Base-by-base conservation (phyloP, 1,140 invertebrate species). In the Aricia agestis region DNA sequence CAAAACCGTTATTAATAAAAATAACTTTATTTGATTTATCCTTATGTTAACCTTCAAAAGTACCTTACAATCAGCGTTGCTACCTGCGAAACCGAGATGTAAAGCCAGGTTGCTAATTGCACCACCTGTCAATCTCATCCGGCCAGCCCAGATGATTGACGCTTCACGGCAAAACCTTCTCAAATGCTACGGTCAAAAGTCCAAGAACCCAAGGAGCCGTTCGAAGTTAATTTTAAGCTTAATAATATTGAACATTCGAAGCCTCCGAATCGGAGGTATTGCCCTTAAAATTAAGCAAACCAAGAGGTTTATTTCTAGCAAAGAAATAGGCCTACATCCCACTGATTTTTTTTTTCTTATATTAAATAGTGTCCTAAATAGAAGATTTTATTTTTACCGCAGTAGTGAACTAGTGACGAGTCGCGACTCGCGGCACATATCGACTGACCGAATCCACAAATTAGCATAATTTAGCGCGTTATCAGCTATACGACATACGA, bases 401-500 rank as follows among this genome's bases (percentile, higher is more conserved):
- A 10, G 11, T 52, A 13, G 45, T 11, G 41, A 9, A 42, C 25
- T 25, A 25, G 25, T 36, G 9, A 36, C 36, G 36, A 7, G 36
- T 36, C 36, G 9, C 9, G 36, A 3, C 25, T 25, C 25, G 36
- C 45, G 4, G 9, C 1, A 13, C 9, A 52, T 13, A 52, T 52
- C 45, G 45, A 52, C 10, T 52, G 45, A 52, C 19, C 19, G 18
- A 63, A 11, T 63, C 59, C 10, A 63, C 59, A 63, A 63, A 63
- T 63, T 63, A 63, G 59, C 59, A 63, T 63, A 63, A 63, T 63
- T 63, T 19, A 11, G 19, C 18, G 59, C 19, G 59, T 63, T 63
- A 63, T 63, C 59, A 63, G 18, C n/a, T n/a, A n/a, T n/a, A n/a
- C n/a, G n/a, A n/a, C n/a, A 19, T 63, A 63, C 59, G 0, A 19